Base-by-base conservation (phyloP, 2,797 vertebrate species). In the Spinibarbus caldwelli region DNA sequence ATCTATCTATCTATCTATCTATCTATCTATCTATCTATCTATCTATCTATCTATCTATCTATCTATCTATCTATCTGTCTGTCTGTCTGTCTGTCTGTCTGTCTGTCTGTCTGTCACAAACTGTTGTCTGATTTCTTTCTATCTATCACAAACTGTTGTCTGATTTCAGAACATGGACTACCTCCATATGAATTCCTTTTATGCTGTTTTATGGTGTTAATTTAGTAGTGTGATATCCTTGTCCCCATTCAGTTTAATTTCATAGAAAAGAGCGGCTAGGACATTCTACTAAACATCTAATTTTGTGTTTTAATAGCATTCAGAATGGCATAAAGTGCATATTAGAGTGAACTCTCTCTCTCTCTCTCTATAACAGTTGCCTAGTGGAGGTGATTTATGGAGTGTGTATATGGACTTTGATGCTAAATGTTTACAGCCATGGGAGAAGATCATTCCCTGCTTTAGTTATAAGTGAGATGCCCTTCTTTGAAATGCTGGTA, bases 401-500 rank as follows among this genome's bases (percentile, higher is more conserved):
- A 95, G 92, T 77, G 78, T 96, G 57, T 95, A 96, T 86, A 93
- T 98, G 94, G 96, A 97, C 91, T 97, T 95, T 64, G 93, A 94
- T 31, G 90, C 88, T 78, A 95, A 90, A 29, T 89, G 93, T 8
- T 89, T 98, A 86, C 94, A 96, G 83, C 93, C 94, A 8, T 98
- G 97, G 97, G 96, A 96, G 21, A 90, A 88, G 87, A 94, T 97
- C 82, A 94, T 97, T 81, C 96, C 97, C 3, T 68, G 89, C 29
- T 98, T 98, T 89, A 93, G 91, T 31, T 97, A 97, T 86, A 91
- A 90, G 14, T 1, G 93, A 96, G 14, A 82, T 94, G 19, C 96
- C 96, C 0, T 97, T 97, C 91, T 97, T 97, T 89, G 95, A 98
- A 90, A 97, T 96, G 95, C 92, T 97, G 85, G 97, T 98, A 70